These are phyloP conservation scores for Mugil cephalus DNA, from an alignment of 2,113 vertebrate genomes.

Conservation along the genomic window DNA sequence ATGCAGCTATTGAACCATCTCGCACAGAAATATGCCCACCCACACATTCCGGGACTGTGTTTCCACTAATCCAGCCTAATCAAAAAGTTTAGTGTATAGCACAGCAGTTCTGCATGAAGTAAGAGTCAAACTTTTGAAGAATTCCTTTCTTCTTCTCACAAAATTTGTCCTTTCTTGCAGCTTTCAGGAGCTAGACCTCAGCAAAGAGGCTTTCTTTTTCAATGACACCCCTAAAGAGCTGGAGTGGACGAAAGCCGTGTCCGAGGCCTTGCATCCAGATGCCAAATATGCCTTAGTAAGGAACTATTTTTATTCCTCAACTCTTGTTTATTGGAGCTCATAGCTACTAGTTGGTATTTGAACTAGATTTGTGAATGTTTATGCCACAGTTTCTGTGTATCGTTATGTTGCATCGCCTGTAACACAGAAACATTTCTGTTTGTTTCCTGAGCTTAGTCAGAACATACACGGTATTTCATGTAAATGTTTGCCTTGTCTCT, in stretches of 20 bases:
- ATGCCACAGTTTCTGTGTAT: too few relatives aligned
- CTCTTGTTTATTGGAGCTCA: not conserved
- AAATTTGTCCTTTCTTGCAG: slow-evolving; percentile 71
- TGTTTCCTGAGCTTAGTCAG: not conserved
- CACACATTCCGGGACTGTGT: slow-evolving; percentile 15
- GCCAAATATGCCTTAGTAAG: slow-evolving; percentile 97
- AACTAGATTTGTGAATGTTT: too few relatives aligned
- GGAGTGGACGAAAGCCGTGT: slow-evolving; percentile 97
- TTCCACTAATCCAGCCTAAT: slow-evolving; percentile 31
- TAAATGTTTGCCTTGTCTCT: slow-evolving; percentile 9
- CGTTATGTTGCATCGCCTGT: too few relatives aligned
- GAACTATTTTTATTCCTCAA: slow-evolving; percentile 11
- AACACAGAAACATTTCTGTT: not conserved
- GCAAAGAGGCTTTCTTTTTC: slow-evolving; percentile 98
- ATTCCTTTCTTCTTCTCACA: not conserved
- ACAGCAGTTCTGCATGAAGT: slow-evolving; percentile 6
- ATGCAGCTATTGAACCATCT: slow-evolving; percentile 28
- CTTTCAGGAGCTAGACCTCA: slow-evolving; percentile 98
- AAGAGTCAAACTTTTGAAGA: not conserved
- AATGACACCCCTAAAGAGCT: slow-evolving; percentile 95
- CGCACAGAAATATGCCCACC: slow-evolving; percentile 23
- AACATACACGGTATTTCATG: not conserved
- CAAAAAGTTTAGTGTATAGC: slow-evolving; percentile 15
- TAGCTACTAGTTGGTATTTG: not conserved
- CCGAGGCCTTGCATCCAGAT: slow-evolving; percentile 89